Percentiles rank a stretch among this genome's conserved stretches.
Conservation (phyloP, 2,113 vertebrate genomes). For the Caracal caracal region DNA sequence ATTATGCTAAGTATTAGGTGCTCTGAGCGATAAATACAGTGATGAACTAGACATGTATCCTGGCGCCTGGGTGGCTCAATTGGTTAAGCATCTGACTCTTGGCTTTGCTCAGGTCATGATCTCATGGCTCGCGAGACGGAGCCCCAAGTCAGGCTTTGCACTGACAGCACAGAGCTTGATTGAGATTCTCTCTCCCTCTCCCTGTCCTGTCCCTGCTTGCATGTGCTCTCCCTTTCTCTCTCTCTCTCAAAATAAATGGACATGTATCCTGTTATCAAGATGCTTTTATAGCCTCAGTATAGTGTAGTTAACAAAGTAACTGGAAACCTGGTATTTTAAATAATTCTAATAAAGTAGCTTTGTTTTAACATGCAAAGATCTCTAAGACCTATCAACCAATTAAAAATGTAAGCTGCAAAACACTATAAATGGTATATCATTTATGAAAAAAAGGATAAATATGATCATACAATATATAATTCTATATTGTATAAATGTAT, state of each 20-base stretch:
- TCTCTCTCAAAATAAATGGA: not conserved
- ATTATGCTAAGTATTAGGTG: not conserved
- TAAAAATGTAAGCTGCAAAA: not conserved
- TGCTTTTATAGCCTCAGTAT: not conserved
- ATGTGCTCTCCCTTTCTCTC: too few relatives aligned
- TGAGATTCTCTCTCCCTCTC: too few relatives aligned
- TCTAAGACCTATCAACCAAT: not conserved
- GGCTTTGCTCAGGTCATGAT: too few relatives aligned
- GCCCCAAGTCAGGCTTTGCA: too few relatives aligned
- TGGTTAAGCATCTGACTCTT: too few relatives aligned
- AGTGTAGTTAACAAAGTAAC: constrained; percentile 11
- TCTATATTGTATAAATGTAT: not conserved
- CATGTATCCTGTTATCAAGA: not conserved
- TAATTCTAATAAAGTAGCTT: constrained; percentile 26
- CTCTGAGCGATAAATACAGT: not conserved
- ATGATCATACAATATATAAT: not conserved
- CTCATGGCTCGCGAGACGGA: too few relatives aligned
- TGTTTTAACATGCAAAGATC: not conserved
- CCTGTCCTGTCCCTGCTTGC: too few relatives aligned
- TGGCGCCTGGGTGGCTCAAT: not conserved
- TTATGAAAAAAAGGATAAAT: not conserved
- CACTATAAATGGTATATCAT: not conserved
- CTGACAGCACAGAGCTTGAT: too few relatives aligned
- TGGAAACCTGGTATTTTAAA: not conserved
- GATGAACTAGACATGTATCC: not conserved